A percentile compares a stretch with the other conserved stretches of the same genome.
phyloP scores from a whole-genome alignment of 1,140 invertebrate species.

The Archegozetes longisetosus region DNA sequence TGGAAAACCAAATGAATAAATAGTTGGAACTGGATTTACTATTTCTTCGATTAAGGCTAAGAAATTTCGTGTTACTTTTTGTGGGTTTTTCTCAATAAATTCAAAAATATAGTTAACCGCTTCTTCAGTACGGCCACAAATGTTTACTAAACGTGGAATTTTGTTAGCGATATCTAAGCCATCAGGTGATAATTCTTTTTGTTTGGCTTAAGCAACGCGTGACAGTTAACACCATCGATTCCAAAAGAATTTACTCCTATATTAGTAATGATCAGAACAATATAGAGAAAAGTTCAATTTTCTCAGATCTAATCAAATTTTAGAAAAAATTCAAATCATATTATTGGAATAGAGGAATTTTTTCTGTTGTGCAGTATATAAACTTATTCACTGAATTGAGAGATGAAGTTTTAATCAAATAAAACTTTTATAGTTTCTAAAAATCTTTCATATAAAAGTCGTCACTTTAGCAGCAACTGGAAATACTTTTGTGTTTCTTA shows the following conservation, averaged over 20 bases:
- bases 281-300: too few species aligned
- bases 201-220: slow-evolving; percentile 41
- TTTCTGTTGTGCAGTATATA: too few species aligned
- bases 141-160: slow-evolving; percentile 9
- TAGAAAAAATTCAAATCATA: too few species aligned
- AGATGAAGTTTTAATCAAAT: too few species aligned
- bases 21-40: slow-evolving; percentile 1
- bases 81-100: slow-evolving; percentile 26
- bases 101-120: slow-evolving; percentile 30
- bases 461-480: too few species aligned
- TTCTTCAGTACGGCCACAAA: slow-evolving; percentile 15
- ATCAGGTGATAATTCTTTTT: slow-evolving; percentile 7
- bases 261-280: too few species aligned
- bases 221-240: slow-evolving; percentile 16
- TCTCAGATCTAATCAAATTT: too few species aligned
- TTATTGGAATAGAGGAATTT: too few species aligned
- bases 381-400: too few species aligned
- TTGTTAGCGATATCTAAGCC: slow-evolving; percentile 7
- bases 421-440: too few species aligned
- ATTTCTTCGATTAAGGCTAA: slow-evolving; percentile 13
- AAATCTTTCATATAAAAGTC: too few species aligned
- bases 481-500: too few species aligned
- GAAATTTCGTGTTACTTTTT: slow-evolving; percentile 20
- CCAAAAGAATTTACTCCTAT: slow-evolving; percentile 31
- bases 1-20: slow-evolving; percentile 10